phyloP scores from a whole-genome alignment of 2,797 vertebrate species.

The Enteromius thamalakanensis region DNA sequence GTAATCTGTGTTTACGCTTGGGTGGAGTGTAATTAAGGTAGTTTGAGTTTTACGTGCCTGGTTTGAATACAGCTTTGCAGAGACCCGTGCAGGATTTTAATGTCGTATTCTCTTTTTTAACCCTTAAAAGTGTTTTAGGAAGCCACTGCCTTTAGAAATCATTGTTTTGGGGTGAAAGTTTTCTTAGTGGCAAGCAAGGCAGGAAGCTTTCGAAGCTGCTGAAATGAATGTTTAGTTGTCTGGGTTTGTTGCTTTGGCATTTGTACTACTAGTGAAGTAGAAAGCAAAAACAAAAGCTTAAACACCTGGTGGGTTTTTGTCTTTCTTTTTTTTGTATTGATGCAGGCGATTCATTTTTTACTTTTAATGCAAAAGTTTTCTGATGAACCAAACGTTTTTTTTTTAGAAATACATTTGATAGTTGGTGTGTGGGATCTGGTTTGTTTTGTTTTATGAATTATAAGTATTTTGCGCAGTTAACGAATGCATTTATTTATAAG shows the following conservation, averaged over 20 bases:
- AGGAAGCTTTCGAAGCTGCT: not conserved
- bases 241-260: not conserved
- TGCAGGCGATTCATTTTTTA: not conserved
- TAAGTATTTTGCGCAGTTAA: not conserved
- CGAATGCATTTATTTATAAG: not conserved
- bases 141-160: not conserved
- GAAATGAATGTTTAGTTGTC: not conserved
- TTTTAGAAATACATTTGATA: no score
- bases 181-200: not conserved
- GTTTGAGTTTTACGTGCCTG: conserved; percentile 40
- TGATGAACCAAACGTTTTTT: no score
- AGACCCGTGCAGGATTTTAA: conserved; percentile 7
- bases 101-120: not conserved
- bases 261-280: not conserved
- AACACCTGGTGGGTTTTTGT: not conserved
- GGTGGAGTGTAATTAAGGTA: conserved; percentile 56
- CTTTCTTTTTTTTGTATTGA: not conserved
- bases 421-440: no score
- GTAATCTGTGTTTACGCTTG: conserved; percentile 54
- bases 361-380: no score
- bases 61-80: not conserved
- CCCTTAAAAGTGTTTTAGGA: not conserved
- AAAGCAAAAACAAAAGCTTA: not conserved
- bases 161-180: not conserved
- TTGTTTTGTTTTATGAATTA: not conserved